These are phyloP conservation scores for Peromyscus eremicus DNA, from an alignment of 2,797 vertebrate species.

Conservation along the genomic window DNA sequence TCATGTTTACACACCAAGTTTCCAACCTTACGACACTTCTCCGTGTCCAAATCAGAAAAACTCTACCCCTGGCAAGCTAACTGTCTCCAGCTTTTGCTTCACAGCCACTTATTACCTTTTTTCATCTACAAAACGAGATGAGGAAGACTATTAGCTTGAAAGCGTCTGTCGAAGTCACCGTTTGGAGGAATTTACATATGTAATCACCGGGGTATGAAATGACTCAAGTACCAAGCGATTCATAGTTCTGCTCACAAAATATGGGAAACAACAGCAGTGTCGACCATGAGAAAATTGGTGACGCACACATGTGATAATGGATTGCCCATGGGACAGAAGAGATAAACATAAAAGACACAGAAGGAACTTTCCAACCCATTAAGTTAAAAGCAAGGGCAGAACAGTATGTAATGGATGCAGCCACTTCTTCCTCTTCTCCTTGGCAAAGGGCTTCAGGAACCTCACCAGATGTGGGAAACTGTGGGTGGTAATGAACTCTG, in stretches of 20 bases:
- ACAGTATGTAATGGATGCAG: not conserved
- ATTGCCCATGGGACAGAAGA: not conserved
- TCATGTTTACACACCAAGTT: not conserved
- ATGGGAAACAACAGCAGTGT: constrained; percentile 23
- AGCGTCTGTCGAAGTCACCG: not conserved
- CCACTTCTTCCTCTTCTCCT: not conserved
- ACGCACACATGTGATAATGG: not conserved
- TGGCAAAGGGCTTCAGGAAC: not conserved
- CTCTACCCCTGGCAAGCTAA: not conserved
- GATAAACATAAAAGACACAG: constrained; percentile 4
- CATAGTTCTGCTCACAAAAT: not conserved
- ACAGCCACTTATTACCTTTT: not conserved
- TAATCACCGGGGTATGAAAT: not conserved
- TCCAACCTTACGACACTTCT: not conserved
- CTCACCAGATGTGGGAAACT: not conserved
- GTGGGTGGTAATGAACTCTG: no score
- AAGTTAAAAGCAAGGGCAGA: not conserved
- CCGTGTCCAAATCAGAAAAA: not conserved
- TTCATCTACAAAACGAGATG: not conserved
- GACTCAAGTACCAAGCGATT: not conserved
- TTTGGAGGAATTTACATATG: not conserved
- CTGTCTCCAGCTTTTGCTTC: not conserved
- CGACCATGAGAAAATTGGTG: not conserved
- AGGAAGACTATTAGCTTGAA: not conserved
- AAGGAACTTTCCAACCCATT: not conserved